Percentiles rank a stretch among this genome's conserved stretches.
phyloP scores from a whole-genome alignment of 1,140 invertebrate genomes.

The Augochlora pura region DNA sequence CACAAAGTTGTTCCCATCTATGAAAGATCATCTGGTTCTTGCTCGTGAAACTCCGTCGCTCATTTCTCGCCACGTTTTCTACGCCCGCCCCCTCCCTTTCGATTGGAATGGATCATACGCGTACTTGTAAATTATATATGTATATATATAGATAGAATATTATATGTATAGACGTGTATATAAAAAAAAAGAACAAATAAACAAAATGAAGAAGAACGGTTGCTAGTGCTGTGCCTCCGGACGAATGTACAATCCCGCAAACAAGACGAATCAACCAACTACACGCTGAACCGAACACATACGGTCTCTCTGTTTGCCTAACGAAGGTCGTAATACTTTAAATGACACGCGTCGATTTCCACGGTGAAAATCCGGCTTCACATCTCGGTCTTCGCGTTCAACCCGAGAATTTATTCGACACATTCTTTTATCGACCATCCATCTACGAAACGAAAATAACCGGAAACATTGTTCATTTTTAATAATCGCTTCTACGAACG shows the following conservation, averaged over 20 bases:
- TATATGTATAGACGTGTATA: background rate
- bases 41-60: background rate
- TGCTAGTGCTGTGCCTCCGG: constrained; percentile 22
- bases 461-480: too few relatives aligned
- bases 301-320: constrained; percentile 29
- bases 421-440: too few relatives aligned
- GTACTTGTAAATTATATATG: constrained; percentile 49
- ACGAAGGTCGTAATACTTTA: background rate
- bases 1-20: background rate
- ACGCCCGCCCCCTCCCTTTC: constrained; percentile 38
- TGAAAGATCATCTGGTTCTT: constrained; percentile 11
- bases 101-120: constrained; percentile 55
- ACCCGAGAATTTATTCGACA: background rate
- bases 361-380: background rate
- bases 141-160: background rate
- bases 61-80: constrained; percentile 10
- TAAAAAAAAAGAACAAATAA: constrained; percentile 7
- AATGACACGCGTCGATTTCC: background rate
- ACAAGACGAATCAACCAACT: constrained; percentile 49
- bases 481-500: too few relatives aligned
- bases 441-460: too few relatives aligned
- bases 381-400: background rate
- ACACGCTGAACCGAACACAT: constrained; percentile 38
- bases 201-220: constrained; percentile 16
- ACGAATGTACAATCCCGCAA: constrained; percentile 38